These are phyloP conservation scores for Osmerus eperlanus DNA, from an alignment of 2,113 vertebrate species.

Conservation along the genomic window DNA sequence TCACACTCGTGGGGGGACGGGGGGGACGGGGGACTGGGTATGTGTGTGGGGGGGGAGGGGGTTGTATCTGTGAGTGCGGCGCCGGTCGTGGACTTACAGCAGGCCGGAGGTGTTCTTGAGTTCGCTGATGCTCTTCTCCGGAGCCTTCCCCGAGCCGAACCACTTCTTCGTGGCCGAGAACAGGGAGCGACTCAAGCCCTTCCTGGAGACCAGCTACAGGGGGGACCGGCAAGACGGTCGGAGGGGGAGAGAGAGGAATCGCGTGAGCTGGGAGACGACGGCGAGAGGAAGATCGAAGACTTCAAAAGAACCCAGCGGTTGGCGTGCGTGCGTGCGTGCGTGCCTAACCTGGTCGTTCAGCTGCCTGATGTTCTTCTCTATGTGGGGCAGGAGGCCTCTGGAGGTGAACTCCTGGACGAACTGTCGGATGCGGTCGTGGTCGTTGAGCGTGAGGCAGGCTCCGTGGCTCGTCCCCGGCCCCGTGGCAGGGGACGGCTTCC, in stretches of 20 bases:
- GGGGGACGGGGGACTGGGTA: background rate
- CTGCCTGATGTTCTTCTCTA: slow-evolving; percentile 96
- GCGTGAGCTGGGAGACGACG: background rate
- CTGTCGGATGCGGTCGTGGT: slow-evolving; percentile 93
- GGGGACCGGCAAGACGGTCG: slow-evolving; percentile 1
- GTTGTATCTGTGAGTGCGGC: too few relatives aligned
- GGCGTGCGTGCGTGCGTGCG: background rate
- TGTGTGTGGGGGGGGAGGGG: background rate
- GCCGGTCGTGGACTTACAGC: slow-evolving; percentile 78
- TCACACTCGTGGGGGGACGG: background rate
- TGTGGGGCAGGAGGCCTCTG: slow-evolving; percentile 91
- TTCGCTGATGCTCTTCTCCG: slow-evolving; percentile 91
- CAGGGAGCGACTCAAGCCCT: slow-evolving; percentile 92
- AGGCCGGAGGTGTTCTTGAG: slow-evolving; percentile 90
- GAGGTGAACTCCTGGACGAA: slow-evolving; percentile 98
- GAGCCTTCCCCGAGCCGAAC: slow-evolving; percentile 95
- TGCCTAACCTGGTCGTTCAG: slow-evolving; percentile 92
- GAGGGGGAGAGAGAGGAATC: background rate
- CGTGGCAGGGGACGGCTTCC: slow-evolving; percentile 64
- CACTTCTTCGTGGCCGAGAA: slow-evolving; percentile 98
- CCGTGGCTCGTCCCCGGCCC: slow-evolving; percentile 74
- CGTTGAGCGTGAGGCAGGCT: slow-evolving; percentile 87
- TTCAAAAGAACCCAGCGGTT: background rate
- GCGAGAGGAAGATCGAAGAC: background rate
- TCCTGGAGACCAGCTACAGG: slow-evolving; percentile 90